A percentile compares a stretch with the other conserved stretches of the same genome.
These are phyloP conservation scores for Thunnus thynnus DNA, from an alignment of 2,113 vertebrate species.

Conservation along the genomic window DNA sequence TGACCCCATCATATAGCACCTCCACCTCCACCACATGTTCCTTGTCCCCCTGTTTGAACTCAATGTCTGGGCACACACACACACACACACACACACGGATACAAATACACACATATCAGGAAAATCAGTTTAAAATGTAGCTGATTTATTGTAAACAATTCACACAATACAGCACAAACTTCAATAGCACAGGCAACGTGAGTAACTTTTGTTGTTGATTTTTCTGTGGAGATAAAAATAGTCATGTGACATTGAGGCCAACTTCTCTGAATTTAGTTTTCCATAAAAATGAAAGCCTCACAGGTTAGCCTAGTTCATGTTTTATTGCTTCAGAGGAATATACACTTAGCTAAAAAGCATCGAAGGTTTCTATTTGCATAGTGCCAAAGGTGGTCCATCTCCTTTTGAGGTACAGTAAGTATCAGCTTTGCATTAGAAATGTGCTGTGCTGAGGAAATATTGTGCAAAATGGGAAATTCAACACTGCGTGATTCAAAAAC, in stretches of 20 bases:
- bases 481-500: slow-evolving; percentile 50
- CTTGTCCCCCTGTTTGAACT: slow-evolving; percentile 92
- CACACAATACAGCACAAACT: background rate
- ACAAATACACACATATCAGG: slow-evolving; percentile 1
- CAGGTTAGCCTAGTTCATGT: slow-evolving; percentile 26
- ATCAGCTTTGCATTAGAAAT: slow-evolving; percentile 61
- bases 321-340: slow-evolving; percentile 51
- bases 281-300: slow-evolving; percentile 24
- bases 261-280: slow-evolving; percentile 36
- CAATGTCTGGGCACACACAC: slow-evolving; percentile 86
- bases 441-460: slow-evolving; percentile 42
- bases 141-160: background rate
- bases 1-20: slow-evolving; percentile 89
- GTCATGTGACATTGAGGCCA: background rate
- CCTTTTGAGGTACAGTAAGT: slow-evolving; percentile 22
- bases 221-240: background rate
- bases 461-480: slow-evolving; percentile 60
- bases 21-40: slow-evolving; percentile 91
- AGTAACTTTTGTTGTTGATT: background rate
- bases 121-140: slow-evolving; percentile 5
- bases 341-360: slow-evolving; percentile 48
- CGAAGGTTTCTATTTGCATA: slow-evolving; percentile 56
- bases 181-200: background rate
- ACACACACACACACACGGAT: slow-evolving; percentile 26
- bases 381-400: slow-evolving; percentile 54